Base-by-base conservation (phyloP, 2,113 vertebrate species). In the Mesembrinibis cayennensis region DNA sequence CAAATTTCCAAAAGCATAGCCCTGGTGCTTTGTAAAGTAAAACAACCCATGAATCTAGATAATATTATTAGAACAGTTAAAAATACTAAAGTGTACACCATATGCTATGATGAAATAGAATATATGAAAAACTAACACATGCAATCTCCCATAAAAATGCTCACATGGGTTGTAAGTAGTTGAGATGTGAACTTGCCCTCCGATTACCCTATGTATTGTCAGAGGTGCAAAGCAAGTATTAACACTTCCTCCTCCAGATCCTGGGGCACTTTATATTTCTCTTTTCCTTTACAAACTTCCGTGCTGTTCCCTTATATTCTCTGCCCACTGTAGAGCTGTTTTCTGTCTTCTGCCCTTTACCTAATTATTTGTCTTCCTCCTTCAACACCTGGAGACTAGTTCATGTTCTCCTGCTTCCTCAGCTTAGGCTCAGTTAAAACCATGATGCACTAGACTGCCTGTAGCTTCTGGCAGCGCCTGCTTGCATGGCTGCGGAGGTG, bases 41-140 rank as follows among this genome's bases (percentile, higher is more conserved):
- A 84, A 34, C 34, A 38, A 26, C 7, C 13, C 29, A 8, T 14
- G 4, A 59, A 47, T 65, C 16, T 44, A 34, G 17, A 16, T 42
- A 65, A n/a, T 66, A 29, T 9, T 84, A 34, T n/a, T n/a, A 45
- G 16, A 74, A 23, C 16, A 53, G 52, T 45, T 55, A 22, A 80
- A 69, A 66, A 30, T 55, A 26, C 7, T 50, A 19, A 56, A 84
- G 71, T 17, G 10, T 55, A 22, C 4, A 25, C 32, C 32, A 50
- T 11, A 11, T n/a, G n/a, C 38, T 1, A 1, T 2, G 0, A 26
- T 40, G 34, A 40, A 45, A 42, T 34, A 36, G 49, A 90, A 27
- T 50, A 40, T 50, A 38, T 65, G 22, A 40, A 84, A 73, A 84
- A 6, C 16, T 42, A 67, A 27, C 36, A 40, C 26, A 29, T 49